These are phyloP conservation scores for Cyprinodon diabolis DNA, from an alignment of 2,797 vertebrate genomes.

Conservation along the genomic window DNA sequence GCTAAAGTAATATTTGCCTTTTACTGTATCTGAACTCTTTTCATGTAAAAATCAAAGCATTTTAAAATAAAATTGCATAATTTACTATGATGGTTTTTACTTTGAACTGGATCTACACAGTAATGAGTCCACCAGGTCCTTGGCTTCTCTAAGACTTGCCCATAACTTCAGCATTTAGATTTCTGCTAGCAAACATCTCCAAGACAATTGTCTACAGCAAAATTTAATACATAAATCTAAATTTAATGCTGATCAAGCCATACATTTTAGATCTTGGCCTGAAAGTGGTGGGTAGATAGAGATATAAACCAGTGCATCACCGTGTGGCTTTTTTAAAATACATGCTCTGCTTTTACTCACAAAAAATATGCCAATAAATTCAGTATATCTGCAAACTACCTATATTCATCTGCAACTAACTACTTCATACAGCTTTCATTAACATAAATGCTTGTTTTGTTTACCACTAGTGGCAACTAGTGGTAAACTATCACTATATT, in stretches of 20 bases:
- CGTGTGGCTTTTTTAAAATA: not conserved
- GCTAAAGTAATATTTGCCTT: not conserved
- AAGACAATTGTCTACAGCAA: not conserved
- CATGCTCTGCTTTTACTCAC: not conserved
- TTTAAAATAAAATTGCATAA: not conserved
- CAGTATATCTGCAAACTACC: not conserved
- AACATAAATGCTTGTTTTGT: not conserved
- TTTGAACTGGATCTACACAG: not conserved
- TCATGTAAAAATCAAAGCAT: not conserved
- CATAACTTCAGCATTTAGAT: not conserved
- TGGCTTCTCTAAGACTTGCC: not conserved
- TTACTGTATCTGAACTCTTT: not conserved
- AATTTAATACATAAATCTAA: not conserved
- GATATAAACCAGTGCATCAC: not conserved
- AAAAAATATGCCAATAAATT: not conserved
- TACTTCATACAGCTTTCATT: not conserved
- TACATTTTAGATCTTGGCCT: not conserved
- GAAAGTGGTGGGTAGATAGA: not conserved
- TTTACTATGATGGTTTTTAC: not conserved
- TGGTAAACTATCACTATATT: not conserved
- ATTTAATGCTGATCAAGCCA: not conserved
- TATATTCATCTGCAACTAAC: not conserved
- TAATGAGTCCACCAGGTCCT: not conserved
- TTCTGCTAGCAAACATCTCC: not conserved
- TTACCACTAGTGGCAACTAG: not conserved